Conservation (phyloP, 2,888 invertebrate species). For the Drosophila eohydei region DNA sequence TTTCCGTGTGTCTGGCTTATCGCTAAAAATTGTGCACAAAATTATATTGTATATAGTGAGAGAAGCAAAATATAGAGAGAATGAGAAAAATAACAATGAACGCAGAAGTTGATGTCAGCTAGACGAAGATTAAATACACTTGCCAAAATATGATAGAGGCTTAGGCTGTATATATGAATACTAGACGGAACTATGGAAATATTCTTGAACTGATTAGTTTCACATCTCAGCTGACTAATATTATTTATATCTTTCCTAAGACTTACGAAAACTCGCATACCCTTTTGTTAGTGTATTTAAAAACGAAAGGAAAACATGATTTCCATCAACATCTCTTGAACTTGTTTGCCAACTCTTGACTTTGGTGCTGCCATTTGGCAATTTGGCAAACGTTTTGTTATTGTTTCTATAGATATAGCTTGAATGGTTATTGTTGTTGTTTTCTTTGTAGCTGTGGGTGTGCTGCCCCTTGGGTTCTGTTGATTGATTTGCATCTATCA, state of each 20-base stretch:
- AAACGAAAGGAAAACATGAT: constrained; percentile 37
- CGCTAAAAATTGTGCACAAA: constrained; percentile 9
- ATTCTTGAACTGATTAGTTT: too few relatives aligned
- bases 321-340: constrained; percentile 33
- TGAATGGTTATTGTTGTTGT: constrained; percentile 17
- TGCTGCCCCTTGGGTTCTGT: constrained; percentile 12
- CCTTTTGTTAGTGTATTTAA: neutral
- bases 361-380: constrained; percentile 36
- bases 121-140: neutral
- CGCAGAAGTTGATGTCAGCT: neutral
- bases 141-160: neutral
- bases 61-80: neutral
- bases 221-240: too few relatives aligned
- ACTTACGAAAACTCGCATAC: neutral
- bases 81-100: neutral
- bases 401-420: constrained; percentile 17
- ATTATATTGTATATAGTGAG: neutral
- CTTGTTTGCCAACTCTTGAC: constrained; percentile 58
- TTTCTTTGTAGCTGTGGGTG: constrained; percentile 11
- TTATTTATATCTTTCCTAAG: too few relatives aligned
- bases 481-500: constrained; percentile 64
- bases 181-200: too few relatives aligned
- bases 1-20: constrained; percentile 5
- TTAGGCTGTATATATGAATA: too few relatives aligned
- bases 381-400: constrained; percentile 30